Evolutionary conservation across 2,888 invertebrate genomes (phyloP), one percentile per base, ranked within the genome.

Genomic region (Platycheirus rosarum): DNA sequence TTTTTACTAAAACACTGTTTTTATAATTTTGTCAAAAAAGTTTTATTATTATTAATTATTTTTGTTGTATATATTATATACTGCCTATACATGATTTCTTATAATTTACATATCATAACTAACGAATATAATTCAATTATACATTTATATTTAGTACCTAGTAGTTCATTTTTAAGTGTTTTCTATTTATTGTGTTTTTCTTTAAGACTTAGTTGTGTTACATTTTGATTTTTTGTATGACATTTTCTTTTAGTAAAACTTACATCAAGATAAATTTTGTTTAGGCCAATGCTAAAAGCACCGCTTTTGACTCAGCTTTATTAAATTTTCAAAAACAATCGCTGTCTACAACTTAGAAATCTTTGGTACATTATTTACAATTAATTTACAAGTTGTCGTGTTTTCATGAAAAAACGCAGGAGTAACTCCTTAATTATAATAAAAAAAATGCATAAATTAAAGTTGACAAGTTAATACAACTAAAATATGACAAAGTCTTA

Each of bases 351-450:
- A 60, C 69, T 63, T 63, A 79, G 55, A 79, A 57, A 65, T 79
- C 79, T 79, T 79, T 79, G 79, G 79, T 79, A 75, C 79, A 75
- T 63, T 79, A 79, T 79, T 75, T 79, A 79, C 79, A 79, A 32
- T 65, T 62, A 68, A 40, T 65, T 57, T 65, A 60, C 60, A 60
- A 42, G 37, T 29, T 42, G 9, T 23, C n/a, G 7, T n/a, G n/a
- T 14, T 55, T 32, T 53, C 32, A 13, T 55, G 46, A 20, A 60
- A 73, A 49, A 5, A 49, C 14, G 9, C 14, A 18, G 32, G 23
- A 49, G 32, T 8, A 44, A 3, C 1, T 8, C 3, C 8, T 44
- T 18, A 44, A 18, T 8, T 44, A 5, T 16, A 44, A 18, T 44
- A 18, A 37, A 37, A 11, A 8, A 13, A 3, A 29, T 26, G 42